A percentile compares a stretch with the other conserved stretches of the same genome.
phyloP scores from a whole-genome alignment of 2,113 vertebrate species.

The Calonectris borealis region DNA sequence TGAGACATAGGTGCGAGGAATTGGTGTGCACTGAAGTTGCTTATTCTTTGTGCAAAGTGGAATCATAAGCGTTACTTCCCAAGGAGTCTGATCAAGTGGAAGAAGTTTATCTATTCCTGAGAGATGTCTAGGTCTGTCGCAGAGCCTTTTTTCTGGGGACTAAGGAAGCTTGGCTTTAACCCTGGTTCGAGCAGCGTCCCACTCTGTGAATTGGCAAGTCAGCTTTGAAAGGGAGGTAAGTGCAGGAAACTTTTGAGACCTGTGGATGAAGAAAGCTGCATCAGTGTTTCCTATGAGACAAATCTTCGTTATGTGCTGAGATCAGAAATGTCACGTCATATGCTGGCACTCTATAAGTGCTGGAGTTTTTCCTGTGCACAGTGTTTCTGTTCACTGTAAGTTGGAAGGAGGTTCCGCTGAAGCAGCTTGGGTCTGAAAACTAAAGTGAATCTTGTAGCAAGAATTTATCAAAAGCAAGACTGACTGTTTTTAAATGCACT shows the following conservation, averaged over 20 bases:
- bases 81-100: not conserved
- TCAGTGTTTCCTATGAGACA: not conserved
- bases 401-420: not conserved
- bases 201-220: not conserved
- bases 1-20: fast-evolving
- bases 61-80: not conserved
- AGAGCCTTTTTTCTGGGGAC: not conserved
- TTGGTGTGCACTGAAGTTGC: not conserved
- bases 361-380: not conserved
- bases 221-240: not conserved
- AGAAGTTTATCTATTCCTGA: not conserved
- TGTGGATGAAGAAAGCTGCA: not conserved
- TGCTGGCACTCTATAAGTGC: not conserved
- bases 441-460: not conserved
- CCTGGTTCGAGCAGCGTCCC: fast-evolving
- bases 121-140: not conserved
- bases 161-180: not conserved
- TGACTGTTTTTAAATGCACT: not conserved
- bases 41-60: not conserved
- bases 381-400: not conserved
- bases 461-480: not conserved
- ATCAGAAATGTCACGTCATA: not conserved
- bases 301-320: not conserved
- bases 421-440: not conserved
- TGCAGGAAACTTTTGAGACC: not conserved